A percentile compares a stretch with the other conserved stretches of the same genome.
phyloP scores from a whole-genome alignment of 2,113 vertebrate genomes.

The Cynocephalus volans region DNA sequence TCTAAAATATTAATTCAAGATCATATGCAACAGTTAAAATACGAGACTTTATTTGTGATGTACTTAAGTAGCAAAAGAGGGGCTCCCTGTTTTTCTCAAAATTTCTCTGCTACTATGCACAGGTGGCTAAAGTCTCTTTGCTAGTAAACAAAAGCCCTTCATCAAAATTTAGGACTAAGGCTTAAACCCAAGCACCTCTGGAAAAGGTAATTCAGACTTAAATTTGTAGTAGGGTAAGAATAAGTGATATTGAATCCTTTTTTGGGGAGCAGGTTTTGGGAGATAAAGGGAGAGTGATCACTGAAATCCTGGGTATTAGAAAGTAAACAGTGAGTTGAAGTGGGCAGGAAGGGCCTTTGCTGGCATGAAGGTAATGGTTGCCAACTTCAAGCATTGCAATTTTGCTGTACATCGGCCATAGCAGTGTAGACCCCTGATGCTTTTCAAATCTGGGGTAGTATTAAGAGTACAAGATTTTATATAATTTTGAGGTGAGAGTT shows the following conservation, averaged over 20 bases:
- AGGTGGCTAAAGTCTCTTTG: background rate
- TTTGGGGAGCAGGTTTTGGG: slow-evolving; percentile 1
- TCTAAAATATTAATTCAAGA: background rate
- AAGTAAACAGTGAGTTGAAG: background rate
- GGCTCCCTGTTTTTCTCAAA: background rate
- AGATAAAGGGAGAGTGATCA: background rate
- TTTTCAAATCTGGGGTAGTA: background rate
- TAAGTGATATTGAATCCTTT: background rate
- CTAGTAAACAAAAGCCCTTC: background rate
- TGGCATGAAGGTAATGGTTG: accelerated
- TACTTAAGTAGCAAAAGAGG: background rate
- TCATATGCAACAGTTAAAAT: background rate
- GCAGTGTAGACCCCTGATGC: background rate
- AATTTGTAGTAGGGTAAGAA: background rate
- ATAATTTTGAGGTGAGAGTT: background rate
- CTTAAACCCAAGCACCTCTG: background rate
- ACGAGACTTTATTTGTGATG: background rate
- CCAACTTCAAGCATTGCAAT: accelerated
- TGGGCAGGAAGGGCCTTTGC: background rate
- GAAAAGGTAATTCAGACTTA: background rate
- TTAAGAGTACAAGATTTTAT: background rate
- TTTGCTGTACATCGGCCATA: background rate
- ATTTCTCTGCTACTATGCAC: background rate
- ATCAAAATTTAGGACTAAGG: background rate
- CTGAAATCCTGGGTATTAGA: background rate